Conservation (phyloP, 2,888 invertebrate species). For the Eurytoma californica region DNA sequence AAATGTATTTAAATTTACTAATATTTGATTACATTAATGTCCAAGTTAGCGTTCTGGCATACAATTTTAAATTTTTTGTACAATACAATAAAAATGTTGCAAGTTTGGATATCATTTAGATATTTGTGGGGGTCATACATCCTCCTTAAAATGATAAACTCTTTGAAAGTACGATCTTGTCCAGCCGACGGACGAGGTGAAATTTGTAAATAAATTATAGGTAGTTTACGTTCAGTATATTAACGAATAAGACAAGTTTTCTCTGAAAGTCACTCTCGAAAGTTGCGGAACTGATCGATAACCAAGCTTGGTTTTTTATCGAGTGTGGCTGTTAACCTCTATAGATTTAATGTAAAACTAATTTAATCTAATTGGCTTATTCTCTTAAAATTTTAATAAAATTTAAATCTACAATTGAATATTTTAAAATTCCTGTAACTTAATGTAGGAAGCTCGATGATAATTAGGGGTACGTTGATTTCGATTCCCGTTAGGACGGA, state of each 20-base stretch:
- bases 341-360: neutral
- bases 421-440: neutral
- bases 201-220: constrained; percentile 37
- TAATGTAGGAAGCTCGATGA: neutral
- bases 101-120: too few relatives aligned
- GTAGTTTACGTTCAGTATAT: constrained; percentile 26
- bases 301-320: neutral
- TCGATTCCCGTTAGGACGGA: constrained; percentile 12
- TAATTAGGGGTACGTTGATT: neutral
- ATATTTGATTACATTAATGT: too few relatives aligned
- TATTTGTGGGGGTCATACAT: neutral
- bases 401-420: neutral
- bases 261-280: constrained; percentile 35
- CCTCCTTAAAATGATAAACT: constrained; percentile 17
- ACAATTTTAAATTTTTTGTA: too few relatives aligned
- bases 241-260: constrained; percentile 27
- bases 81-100: too few relatives aligned
- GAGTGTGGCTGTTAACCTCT: neutral
- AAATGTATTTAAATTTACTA: too few relatives aligned
- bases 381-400: neutral
- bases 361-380: neutral
- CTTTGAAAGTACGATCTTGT: constrained; percentile 44
- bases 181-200: constrained; percentile 11
- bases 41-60: too few relatives aligned
- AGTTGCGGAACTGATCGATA: neutral